Evolutionary conservation across 1,140 invertebrate genomes (phyloP).

Genomic region (Drosophila simulans): DNA sequence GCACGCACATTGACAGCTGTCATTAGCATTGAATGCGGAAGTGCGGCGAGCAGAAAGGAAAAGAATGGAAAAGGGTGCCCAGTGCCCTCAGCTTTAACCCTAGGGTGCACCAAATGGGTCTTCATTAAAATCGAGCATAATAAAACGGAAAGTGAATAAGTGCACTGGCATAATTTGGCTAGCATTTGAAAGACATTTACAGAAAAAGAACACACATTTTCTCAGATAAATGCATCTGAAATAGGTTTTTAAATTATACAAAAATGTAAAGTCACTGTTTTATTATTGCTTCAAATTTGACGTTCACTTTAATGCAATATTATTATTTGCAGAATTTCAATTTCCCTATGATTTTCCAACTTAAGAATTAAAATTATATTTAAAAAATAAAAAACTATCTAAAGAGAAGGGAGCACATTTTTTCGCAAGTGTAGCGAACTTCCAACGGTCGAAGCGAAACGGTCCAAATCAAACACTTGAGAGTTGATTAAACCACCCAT

Average conservation of each 20-base stretch:
- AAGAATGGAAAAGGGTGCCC: slow-evolving; percentile 20
- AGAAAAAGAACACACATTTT: not conserved
- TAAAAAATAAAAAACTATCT: no score
- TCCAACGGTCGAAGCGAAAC: no score
- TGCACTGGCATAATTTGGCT: slow-evolving; percentile 12
- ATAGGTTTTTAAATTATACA: no score
- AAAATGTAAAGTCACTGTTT: no score
- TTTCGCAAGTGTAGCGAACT: not conserved
- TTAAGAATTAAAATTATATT: no score
- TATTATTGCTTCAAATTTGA: no score
- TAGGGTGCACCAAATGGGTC: slow-evolving; percentile 70
- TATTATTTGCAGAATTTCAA: no score
- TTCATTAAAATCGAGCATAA: slow-evolving; percentile 82
- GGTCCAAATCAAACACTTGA: slow-evolving; percentile 78
- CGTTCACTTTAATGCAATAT: no score
- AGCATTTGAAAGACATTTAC: not conserved
- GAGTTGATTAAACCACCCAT: slow-evolving; percentile 67
- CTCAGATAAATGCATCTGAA: no score
- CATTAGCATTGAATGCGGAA: slow-evolving; percentile 73
- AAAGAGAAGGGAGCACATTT: no score
- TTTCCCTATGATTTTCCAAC: no score
- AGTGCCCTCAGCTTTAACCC: slow-evolving; percentile 14
- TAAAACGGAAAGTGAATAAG: slow-evolving; percentile 72
- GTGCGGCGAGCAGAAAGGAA: slow-evolving; percentile 37
- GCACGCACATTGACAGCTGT: slow-evolving; percentile 80